Evolutionary conservation across 64 coral and sea anemone species (phyloP), one percentile per base, ranked within the genome.

Genomic region (Anthopleura sola): DNA sequence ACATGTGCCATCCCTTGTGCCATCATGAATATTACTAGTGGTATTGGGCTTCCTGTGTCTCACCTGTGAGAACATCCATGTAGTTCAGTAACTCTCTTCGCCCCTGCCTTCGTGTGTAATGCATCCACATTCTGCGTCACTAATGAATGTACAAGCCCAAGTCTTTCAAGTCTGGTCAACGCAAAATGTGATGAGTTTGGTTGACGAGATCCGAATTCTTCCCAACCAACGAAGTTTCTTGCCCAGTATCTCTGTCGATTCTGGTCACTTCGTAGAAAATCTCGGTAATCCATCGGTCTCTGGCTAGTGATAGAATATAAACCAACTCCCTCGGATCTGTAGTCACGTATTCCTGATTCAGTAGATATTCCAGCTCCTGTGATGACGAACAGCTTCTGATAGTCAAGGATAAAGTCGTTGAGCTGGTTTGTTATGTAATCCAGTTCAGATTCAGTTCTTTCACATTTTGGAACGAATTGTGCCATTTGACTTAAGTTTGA

Each of bases 121-220:
- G 92, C 89, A 84, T 99, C 97, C 8, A 99, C 97, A 39, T 99
- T 99, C 86, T 99, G 97, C 1, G 97, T 99, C 31, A 94, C 92
- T 5, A 99, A 87, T 90, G 89, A 99, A 78, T 92, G 87, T 46
- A 99, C 6, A 37, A 50, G 82, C 0, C 90, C 97, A 40, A 87
- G 68, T 85, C 88, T 86, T 76, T 99, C 97, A 12, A 99, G 78
- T 15, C 88, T 66, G n/a, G 90, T 90, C 20, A 99, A 23, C 3
- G 92, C 90, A 49, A 87, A 87, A 87, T 99, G 97, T 46, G 82
- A 86, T 23, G 15, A 37, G 34, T 99, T 99, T 13, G 97, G 97
- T 40, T 94, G 55, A 28, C 81, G 86, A 26, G 89, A 82, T 23
- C 89, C 90, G 85, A 99, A 99, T 36, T 88, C 87, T 21, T 86